phyloP scores from a whole-genome alignment of 2,888 invertebrate species.

The Pogonocherus hispidulus region DNA sequence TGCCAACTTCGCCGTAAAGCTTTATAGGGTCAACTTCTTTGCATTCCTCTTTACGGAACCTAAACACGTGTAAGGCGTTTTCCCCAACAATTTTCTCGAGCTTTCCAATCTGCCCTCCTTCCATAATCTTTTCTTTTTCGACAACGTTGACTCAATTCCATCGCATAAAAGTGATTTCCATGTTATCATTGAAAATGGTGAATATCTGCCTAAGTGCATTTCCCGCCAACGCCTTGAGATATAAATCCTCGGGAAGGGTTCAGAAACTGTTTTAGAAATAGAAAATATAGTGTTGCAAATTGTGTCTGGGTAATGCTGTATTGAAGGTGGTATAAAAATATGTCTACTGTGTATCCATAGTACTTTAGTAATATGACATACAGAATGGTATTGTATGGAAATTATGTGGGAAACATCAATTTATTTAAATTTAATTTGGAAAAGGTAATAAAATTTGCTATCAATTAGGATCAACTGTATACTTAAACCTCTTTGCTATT shows the following conservation, averaged over 20 bases:
- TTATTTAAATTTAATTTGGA: no score
- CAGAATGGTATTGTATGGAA: no score
- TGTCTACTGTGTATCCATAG: no score
- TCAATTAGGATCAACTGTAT: no score
- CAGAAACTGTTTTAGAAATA: neutral
- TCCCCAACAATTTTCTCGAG: constrained; percentile 46
- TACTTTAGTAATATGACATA: no score
- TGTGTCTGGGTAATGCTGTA: no score
- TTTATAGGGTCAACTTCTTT: constrained; percentile 17
- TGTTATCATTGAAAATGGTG: constrained; percentile 36
- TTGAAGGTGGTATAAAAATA: no score
- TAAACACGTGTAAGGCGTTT: constrained; percentile 47
- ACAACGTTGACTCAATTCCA: constrained; percentile 30
- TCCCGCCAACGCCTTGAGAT: constrained; percentile 4
- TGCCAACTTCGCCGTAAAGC: constrained; percentile 15
- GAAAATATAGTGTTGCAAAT: neutral
- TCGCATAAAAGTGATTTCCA: constrained; percentile 38
- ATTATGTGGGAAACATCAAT: no score
- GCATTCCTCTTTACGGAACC: constrained; percentile 44
- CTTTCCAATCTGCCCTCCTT: constrained; percentile 35
- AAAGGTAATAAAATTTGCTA: no score
- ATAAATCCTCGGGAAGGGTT: neutral
- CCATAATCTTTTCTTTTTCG: constrained; percentile 24
- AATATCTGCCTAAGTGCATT: constrained; percentile 31
- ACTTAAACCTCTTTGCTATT: no score